phyloP scores from a whole-genome alignment of 2,888 invertebrate species.

The Mesorhabditis belari region DNA sequence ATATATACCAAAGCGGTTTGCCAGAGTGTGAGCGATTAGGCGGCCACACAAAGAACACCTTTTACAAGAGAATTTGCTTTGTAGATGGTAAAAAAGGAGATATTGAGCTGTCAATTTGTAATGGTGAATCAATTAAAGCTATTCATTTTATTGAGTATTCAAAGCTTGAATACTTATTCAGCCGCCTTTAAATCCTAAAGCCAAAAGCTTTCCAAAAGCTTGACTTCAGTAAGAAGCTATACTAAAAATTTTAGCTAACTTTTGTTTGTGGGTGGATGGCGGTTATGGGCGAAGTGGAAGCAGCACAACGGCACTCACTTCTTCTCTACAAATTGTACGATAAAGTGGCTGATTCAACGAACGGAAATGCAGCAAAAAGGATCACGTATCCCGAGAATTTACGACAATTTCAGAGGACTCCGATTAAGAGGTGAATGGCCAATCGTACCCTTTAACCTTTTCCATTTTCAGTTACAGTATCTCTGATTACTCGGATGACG shows the following conservation, averaged over 20 bases:
- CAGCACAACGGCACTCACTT: constrained; percentile 74
- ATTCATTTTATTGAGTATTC: too few species aligned
- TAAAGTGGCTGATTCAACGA: constrained; percentile 16
- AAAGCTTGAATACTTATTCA: too few species aligned
- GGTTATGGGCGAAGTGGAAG: constrained; percentile 79
- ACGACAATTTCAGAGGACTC: constrained; percentile 16
- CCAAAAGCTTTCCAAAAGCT: too few species aligned
- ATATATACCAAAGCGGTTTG: too few species aligned
- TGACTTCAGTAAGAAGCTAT: too few species aligned
- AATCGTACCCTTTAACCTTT: neutral
- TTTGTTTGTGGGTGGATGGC: constrained; percentile 87
- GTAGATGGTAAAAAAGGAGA: too few species aligned
- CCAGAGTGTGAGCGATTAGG: too few species aligned
- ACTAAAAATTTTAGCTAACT: constrained; percentile 65
- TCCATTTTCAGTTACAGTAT: neutral
- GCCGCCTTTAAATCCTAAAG: too few species aligned
- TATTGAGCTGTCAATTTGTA: too few species aligned
- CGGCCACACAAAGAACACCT: too few species aligned
- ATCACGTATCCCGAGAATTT: constrained; percentile 17
- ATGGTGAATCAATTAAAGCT: too few species aligned
- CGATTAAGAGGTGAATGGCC: constrained; percentile 2
- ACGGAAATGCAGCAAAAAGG: neutral
- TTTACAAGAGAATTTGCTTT: too few species aligned
- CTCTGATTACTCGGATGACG: neutral
- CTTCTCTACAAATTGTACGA: constrained; percentile 32